phyloP scores from a whole-genome alignment of 1,140 invertebrate species.

The Drosophila setifemur region DNA sequence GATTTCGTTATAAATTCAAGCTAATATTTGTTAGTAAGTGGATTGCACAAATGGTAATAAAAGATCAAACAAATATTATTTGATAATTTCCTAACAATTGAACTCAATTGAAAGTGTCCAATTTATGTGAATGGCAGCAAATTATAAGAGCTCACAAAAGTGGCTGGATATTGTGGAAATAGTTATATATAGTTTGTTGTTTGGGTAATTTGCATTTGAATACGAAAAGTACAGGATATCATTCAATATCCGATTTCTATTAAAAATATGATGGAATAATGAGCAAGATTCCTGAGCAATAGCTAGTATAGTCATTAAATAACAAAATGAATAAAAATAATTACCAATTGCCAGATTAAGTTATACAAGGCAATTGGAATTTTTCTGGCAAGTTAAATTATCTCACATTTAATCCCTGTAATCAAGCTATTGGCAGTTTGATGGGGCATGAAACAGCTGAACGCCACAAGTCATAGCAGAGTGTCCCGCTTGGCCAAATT shows the following conservation, averaged over 20 bases:
- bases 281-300: too few species aligned
- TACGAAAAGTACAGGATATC: too few species aligned
- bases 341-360: background rate
- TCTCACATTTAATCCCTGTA: too few species aligned
- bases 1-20: constrained; percentile 16
- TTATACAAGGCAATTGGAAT: background rate
- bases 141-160: background rate
- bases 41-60: constrained; percentile 1
- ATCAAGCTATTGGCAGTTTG: constrained; percentile 14
- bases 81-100: background rate
- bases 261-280: too few species aligned
- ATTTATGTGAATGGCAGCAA: background rate
- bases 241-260: too few species aligned
- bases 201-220: too few species aligned
- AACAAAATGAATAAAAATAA: too few species aligned
- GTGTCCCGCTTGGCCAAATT: constrained; percentile 16
- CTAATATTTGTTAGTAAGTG: constrained; percentile 9
- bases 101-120: background rate
- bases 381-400: background rate
- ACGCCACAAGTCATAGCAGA: constrained; percentile 16
- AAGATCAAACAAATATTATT: background rate
- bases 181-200: background rate
- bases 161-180: background rate
- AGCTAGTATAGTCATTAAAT: too few species aligned
- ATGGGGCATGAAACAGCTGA: constrained; percentile 48